Evolutionary conservation across 2,888 invertebrate species (phyloP).

Genomic region (Ecliptopera silaceata): DNA sequence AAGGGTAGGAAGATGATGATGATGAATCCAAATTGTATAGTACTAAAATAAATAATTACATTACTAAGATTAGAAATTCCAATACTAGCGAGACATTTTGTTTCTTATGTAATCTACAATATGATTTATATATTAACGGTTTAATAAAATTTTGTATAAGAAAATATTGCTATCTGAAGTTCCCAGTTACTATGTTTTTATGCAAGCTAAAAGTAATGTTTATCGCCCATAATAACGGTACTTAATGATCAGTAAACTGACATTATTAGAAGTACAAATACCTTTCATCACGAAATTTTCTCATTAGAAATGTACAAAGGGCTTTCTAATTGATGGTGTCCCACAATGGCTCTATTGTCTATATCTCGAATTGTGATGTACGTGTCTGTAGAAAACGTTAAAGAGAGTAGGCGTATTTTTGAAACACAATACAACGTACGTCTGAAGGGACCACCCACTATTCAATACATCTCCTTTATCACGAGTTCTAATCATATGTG

Average conservation of each 20-base stretch:
- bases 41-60: too few relatives aligned
- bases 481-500: constrained; percentile 16
- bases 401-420: constrained; percentile 39
- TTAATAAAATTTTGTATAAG: not conserved
- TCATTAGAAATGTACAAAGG: constrained; percentile 56
- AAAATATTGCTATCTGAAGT: not conserved
- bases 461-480: constrained; percentile 28
- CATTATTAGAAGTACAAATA: constrained; percentile 45
- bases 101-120: too few relatives aligned
- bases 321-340: constrained; percentile 59
- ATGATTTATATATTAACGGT: too few relatives aligned
- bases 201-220: constrained; percentile 23
- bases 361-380: constrained; percentile 35
- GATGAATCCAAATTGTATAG: too few relatives aligned
- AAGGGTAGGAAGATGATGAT: too few relatives aligned
- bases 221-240: constrained; percentile 33
- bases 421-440: constrained; percentile 34
- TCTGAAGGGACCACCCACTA: constrained; percentile 35
- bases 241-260: constrained; percentile 40
- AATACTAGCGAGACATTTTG: too few relatives aligned
- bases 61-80: too few relatives aligned
- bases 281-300: constrained; percentile 54
- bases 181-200: constrained; percentile 2
- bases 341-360: constrained; percentile 41
- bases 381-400: constrained; percentile 30